These are phyloP conservation scores for Hermetia illucens DNA, from an alignment of 1,140 invertebrate species.

Conservation along the genomic window DNA sequence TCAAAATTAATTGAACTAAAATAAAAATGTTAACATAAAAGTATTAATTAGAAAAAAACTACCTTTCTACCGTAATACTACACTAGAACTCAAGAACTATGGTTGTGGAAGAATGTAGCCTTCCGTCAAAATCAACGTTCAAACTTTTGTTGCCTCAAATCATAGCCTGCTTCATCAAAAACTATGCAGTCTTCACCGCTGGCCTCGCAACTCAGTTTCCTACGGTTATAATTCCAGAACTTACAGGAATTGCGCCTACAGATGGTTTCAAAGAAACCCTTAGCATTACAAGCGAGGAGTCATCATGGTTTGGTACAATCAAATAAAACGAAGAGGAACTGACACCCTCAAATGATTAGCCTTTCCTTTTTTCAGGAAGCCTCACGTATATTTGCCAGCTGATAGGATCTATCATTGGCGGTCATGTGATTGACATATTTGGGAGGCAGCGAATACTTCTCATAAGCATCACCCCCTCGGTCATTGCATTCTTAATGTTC, in stretches of 20 bases:
- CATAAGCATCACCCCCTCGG: slow-evolving; percentile 48
- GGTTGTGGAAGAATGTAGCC: no score
- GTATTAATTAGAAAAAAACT: no score
- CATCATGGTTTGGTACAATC: slow-evolving; percentile 55
- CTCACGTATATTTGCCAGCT: slow-evolving; percentile 53
- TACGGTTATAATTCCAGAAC: slow-evolving; percentile 49
- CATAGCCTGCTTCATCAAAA: slow-evolving; percentile 31
- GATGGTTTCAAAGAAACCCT: slow-evolving; percentile 25
- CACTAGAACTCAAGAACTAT: no score
- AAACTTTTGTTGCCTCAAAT: slow-evolving; percentile 22
- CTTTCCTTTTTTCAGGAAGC: slow-evolving; percentile 37
- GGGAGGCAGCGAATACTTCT: slow-evolving; percentile 50
- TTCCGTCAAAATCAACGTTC: no score
- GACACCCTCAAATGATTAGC: background rate
- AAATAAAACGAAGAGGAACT: background rate
- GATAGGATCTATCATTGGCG: slow-evolving; percentile 48
- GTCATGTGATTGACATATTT: slow-evolving; percentile 46
- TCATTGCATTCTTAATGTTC: slow-evolving; percentile 48
- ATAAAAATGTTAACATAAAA: no score
- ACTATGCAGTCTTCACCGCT: slow-evolving; percentile 31
- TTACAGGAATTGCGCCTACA: slow-evolving; percentile 32
- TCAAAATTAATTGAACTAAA: no score
- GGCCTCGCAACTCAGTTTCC: slow-evolving; percentile 45
- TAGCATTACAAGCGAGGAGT: slow-evolving; percentile 39
- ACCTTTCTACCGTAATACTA: no score